Base-by-base conservation (phyloP, 2,888 invertebrate genomes). In the Yponomeuta plumbellus region DNA sequence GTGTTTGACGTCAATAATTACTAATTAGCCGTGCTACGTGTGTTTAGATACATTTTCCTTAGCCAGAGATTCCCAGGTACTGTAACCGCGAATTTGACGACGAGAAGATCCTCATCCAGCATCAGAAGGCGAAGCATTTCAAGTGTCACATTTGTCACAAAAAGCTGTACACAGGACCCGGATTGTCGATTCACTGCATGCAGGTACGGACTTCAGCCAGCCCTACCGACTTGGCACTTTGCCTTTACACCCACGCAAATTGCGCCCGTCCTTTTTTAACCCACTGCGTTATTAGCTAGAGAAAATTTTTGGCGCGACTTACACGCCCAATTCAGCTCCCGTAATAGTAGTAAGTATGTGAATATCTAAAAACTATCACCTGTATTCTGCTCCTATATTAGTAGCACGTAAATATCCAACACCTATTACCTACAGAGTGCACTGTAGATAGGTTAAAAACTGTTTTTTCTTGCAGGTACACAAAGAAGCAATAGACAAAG, bases 61-160 rank as follows among this genome's bases (percentile, higher is more conserved):
- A 65, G 65, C 65, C 44, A 34, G 44, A 56, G 11, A 66, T 70
- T 72, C 70, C 77, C 88, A 99, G 99, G 99, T 99, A 99, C 92
- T 99, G 99, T 89, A 99, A 99, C 91, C 94, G 99, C 76, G 99
- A 99, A 91, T 99, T 99, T 89, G 99, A 99, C 86, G 99, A 99
- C 92, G 99, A 99, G 86, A 99, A 99, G 89, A 99, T 99, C 86
- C 93, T 99, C 67, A 98, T 99, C 73, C 99, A 99, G 87, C 99
- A 99, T 88, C 99, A 99, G 88, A 99, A 99, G 88, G 99, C 99
- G 64, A 99, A 99, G 89, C 99, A 99, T 93, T 99, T 99, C 86
- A 99, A 99, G 93, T 99, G 99, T 93, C 99, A 99, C 88, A 98
- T 99, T 86, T 99, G 99, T 91, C 99, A 99, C 92, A 99, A 99